Evolutionary conservation across 2,888 invertebrate genomes (phyloP).

Genomic region (Drosophila paucipuncta): DNA sequence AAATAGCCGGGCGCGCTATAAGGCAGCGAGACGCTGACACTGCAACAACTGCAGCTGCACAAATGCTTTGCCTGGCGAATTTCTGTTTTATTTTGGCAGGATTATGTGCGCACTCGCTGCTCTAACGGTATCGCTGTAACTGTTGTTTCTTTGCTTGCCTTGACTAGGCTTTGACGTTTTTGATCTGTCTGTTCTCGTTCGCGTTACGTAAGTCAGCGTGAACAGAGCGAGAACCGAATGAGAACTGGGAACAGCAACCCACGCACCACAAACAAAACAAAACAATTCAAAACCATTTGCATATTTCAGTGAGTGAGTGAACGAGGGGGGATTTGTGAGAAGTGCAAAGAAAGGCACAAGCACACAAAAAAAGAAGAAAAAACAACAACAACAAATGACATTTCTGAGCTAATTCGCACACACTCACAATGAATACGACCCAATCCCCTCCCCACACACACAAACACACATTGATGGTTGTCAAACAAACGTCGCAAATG

Average conservation of each 20-base stretch:
- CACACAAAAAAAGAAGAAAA: slow-evolving; percentile 22
- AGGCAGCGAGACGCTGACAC: slow-evolving; percentile 26
- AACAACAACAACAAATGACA: slow-evolving; percentile 22
- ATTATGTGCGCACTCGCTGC: slow-evolving; percentile 10
- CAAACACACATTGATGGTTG: slow-evolving; percentile 27
- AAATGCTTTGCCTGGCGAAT: slow-evolving; percentile 19
- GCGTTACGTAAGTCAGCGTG: slow-evolving; percentile 42
- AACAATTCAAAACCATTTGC: slow-evolving; percentile 57
- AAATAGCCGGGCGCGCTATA: slow-evolving; percentile 13
- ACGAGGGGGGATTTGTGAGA: neutral
- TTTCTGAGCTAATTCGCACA: slow-evolving; percentile 46
- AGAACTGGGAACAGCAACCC: slow-evolving; percentile 50
- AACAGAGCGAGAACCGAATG: slow-evolving; percentile 3
- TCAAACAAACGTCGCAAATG: slow-evolving; percentile 31
- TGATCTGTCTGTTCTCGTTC: slow-evolving; percentile 7
- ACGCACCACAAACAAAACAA: slow-evolving; percentile 39
- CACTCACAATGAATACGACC: slow-evolving; percentile 9
- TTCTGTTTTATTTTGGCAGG: slow-evolving; percentile 43
- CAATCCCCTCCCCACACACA: slow-evolving; percentile 33
- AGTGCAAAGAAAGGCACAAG: slow-evolving; percentile 35
- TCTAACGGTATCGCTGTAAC: neutral
- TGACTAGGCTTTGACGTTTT: neutral
- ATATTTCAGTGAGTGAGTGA: slow-evolving; percentile 14
- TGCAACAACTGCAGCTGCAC: slow-evolving; percentile 26
- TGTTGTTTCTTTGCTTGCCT: neutral